Conservation (phyloP, 2,888 invertebrate species). For the Chydorus sphaericus region DNA sequence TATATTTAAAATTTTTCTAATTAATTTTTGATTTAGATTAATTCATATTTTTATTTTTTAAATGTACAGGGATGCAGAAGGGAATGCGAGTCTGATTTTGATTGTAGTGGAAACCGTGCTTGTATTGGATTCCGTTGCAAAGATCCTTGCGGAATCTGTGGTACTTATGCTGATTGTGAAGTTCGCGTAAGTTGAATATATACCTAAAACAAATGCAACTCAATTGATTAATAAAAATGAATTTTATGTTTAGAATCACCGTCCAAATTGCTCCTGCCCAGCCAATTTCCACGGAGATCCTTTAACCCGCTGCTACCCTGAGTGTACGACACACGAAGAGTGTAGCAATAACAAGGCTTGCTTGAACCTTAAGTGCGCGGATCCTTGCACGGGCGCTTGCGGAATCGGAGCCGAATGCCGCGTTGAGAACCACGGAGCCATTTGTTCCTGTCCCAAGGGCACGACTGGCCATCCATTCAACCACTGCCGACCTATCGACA, state of each 20-base stretch:
- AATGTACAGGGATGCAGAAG: constrained; percentile 23
- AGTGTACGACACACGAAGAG: constrained; percentile 60
- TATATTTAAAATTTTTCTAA: not conserved
- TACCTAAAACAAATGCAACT: no score
- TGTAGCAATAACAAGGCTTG: constrained; percentile 57
- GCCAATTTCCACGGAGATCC: constrained; percentile 69
- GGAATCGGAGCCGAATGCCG: constrained; percentile 53
- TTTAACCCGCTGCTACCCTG: constrained; percentile 52
- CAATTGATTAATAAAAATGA: no score
- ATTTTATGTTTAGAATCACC: no score
- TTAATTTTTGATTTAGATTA: no score
- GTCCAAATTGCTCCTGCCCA: constrained; percentile 49
- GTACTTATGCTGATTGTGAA: constrained; percentile 57
- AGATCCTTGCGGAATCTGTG: constrained; percentile 54
- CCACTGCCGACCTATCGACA: constrained; percentile 3
- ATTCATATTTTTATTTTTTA: no score
- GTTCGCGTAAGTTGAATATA: constrained; percentile 42
- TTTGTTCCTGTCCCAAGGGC: constrained; percentile 38
- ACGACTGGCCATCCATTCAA: constrained; percentile 22
- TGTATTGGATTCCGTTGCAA: constrained; percentile 59
- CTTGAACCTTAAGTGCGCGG: constrained; percentile 57
- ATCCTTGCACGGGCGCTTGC: constrained; percentile 47
- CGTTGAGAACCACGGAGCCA: constrained; percentile 57
- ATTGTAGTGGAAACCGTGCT: constrained; percentile 37
- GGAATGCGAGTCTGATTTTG: constrained; percentile 23